These are phyloP conservation scores for Pseudolaguvia tuberculata DNA, from an alignment of 2,113 vertebrate genomes.

Conservation along the genomic window DNA sequence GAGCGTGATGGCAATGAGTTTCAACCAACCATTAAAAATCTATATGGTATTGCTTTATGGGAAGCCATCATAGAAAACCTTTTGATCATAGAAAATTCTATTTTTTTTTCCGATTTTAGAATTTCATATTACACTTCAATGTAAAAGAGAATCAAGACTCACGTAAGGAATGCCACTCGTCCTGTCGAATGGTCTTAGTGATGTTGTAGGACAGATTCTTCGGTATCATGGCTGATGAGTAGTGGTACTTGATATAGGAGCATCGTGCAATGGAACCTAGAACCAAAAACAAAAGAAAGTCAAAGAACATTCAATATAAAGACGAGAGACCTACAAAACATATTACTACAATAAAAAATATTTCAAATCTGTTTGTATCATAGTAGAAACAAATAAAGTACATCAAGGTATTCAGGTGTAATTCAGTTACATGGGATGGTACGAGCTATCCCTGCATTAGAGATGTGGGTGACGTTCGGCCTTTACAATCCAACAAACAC, in stretches of 20 bases:
- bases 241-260: conserved; percentile 96
- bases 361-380: neutral
- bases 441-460: neutral
- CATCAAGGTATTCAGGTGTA: neutral
- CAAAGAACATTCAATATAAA: neutral
- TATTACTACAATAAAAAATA: neutral
- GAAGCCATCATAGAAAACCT: neutral
- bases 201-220: conserved; percentile 97
- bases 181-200: conserved; percentile 97
- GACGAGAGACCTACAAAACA: neutral
- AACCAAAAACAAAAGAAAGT: conserved; percentile 33
- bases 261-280: conserved; percentile 80
- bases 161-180: conserved; percentile 98
- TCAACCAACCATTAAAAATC: neutral
- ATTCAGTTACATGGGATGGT: neutral
- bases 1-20: neutral
- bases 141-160: conserved; percentile 64
- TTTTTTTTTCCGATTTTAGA: neutral
- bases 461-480: neutral
- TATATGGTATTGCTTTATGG: neutral
- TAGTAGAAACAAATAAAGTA: neutral
- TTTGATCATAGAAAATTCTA: too few species aligned
- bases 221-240: conserved; percentile 92
- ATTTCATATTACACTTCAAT: neutral
- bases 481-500: neutral